Evolutionary conservation across 2,888 invertebrate genomes (phyloP), one percentile per base, ranked within the genome.

Genomic region (Scaptomyza tumidula): DNA sequence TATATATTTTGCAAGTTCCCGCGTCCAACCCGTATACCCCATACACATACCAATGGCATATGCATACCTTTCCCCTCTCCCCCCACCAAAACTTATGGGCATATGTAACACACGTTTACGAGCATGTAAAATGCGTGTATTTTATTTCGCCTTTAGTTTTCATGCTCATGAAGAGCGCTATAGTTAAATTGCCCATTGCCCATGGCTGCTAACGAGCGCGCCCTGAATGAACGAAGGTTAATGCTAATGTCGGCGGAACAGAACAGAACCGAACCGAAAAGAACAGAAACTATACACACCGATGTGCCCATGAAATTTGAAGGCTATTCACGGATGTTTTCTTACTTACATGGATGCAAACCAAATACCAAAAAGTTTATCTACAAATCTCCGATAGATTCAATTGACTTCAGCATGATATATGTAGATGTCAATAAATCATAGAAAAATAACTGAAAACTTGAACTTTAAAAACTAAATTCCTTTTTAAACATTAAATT

Each of bases 51-150:
- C 54, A 43, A 35, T 60, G 14, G 35, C 31, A 31, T 13, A 29
- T 16, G 39, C 13, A 39, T 14, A 35, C 9, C 13, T 13, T 35
- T 41, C 7, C 6, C 19, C 48, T 1, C 37, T 33, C 16, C 11
- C 11, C 11, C 31, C 24, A 0, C 24, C 45, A n/a, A 7, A 31
- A 24, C 43, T 6, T 13, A 31, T 46, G 43, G 57, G 57, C 83
- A 86, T 80, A 86, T 84, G 84, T 84, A 84, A 86, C 84, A 83
- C 86, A 84, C 86, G 84, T 84, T 86, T 86, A 84, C 86, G 84
- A 86, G 81, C 81, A 86, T 84, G 84, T 84, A 84, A 86, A 86
- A 86, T 86, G 86, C 83, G 86, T 86, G 86, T 84, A 86, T 84
- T 84, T 84, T 80, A 84, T 84, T 80, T 85, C 71, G 69, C 62